Evolutionary conservation across 1,140 invertebrate genomes (phyloP), one percentile per base, ranked within the genome.

Genomic region (Parasteatoda tepidariorum): DNA sequence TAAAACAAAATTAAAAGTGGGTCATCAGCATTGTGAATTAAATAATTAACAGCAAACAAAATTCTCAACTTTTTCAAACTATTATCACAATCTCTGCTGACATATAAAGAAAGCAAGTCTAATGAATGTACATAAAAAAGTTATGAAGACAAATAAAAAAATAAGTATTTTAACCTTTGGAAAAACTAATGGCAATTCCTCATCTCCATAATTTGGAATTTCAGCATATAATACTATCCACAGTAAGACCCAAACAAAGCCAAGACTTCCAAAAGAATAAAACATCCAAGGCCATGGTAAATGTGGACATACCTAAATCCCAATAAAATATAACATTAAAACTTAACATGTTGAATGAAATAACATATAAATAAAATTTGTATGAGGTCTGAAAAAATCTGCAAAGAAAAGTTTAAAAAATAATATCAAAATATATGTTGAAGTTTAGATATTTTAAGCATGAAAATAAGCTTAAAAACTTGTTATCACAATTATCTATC

Each of bases 221-320:
- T 92, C 90, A 66, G 88, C 87, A 87, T 94, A 94, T 54, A 92
- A 89, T 6, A 92, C 85, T 68, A 92, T 86, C 94, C 94, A 95
- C 15, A 93, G 85, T 5, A 92, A 71, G 3, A 93, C 90, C 94
- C 94, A 95, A 0, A 93, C 34, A 84, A 95, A 92, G 26, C 94
- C 94, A 41, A 94, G 86, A 18, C 90, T 90, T 38, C 94, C 94
- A 89, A 95, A 94, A 84, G 92, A 87, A 88, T 93, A 94, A 88
- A 95, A 95, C 87, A 92, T 92, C 85, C 91, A 91, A 87, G 91
- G 90, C 94, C 94, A 95, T 15, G 90, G 87, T 33, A 94, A 87
- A 89, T 94, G 92, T 11, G 91, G 90, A 85, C 89, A 82, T 24
- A 82, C 31, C 78, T 82, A 48, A 41, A 67, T n/a, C n/a, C n/a